A percentile compares a stretch with the other conserved stretches of the same genome.
These are phyloP conservation scores for Napeogenes sylphis DNA, from an alignment of 2,888 invertebrate species.

Conservation along the genomic window DNA sequence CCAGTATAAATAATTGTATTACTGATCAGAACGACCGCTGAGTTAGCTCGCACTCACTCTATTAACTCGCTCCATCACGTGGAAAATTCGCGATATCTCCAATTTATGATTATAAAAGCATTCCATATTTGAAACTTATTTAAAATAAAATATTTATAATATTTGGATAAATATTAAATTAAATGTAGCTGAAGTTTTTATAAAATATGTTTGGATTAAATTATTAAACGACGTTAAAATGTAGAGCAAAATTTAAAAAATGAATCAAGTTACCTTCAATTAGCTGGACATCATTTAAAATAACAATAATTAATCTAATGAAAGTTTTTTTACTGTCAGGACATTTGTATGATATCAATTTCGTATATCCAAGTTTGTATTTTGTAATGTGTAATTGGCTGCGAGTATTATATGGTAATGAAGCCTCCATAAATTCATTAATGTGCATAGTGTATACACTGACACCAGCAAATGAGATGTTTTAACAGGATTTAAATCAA, in stretches of 20 bases:
- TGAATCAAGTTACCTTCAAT: no score
- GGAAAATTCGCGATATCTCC: constrained; percentile 31
- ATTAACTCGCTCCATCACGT: constrained; percentile 33
- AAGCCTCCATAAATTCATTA: constrained; percentile 35
- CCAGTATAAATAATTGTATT: constrained; percentile 3
- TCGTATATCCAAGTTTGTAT: constrained; percentile 27
- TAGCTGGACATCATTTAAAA: no score
- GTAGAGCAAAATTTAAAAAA: no score
- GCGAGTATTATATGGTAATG: constrained; percentile 35
- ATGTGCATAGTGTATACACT: constrained; percentile 23
- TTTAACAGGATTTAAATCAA: constrained; percentile 31
- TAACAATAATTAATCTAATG: no score
- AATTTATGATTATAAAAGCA: constrained; percentile 33
- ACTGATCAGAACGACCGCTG: constrained; percentile 14
- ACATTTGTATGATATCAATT: constrained; percentile 18
- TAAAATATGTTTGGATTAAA: background rate
- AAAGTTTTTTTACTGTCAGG: no score
- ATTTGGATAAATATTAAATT: constrained; percentile 1
- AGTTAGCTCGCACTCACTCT: constrained; percentile 36
- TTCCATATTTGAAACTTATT: constrained; percentile 20
- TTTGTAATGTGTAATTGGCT: constrained; percentile 30
- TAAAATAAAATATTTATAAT: constrained; percentile 18
- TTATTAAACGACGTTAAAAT: no score
- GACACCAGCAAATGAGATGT: constrained; percentile 31
- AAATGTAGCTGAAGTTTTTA: background rate